Evolutionary conservation across 2,888 invertebrate species (phyloP), one percentile per base, ranked within the genome.

Genomic region (Drosophila phalerata): DNA sequence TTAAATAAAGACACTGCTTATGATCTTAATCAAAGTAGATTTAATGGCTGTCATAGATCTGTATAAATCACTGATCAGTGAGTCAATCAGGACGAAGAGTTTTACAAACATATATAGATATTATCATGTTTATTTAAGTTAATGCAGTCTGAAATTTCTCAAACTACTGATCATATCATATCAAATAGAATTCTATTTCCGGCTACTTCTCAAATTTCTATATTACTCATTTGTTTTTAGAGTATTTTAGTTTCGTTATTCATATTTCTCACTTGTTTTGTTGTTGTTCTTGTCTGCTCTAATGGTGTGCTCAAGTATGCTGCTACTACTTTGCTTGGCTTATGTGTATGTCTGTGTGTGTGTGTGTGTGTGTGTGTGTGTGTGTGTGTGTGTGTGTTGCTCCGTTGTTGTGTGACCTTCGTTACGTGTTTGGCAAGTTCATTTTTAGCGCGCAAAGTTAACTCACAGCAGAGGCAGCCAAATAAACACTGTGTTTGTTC

Each of bases 371-470:
- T 40, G 19, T 42, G 25, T 55, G 48, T 61, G 61, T 40, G 37
- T 30, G 37, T 45, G 56, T 71, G 63, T 64, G 51, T 57, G 64
- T n/a, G 40, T 55, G 69, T 64, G 56, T 34, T 57, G 38, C 40
- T 45, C 9, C 30, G 65, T 51, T 75, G 76, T 62, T 80, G 74
- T 87, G 79, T 86, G 86, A 89, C 89, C 86, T 86, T 89, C 88
- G 88, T 85, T 85, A 85, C 82, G 85, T 81, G 88, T 85, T 79
- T 88, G 88, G 80, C 80, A 86, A 86, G 86, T 89, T 88, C 88
- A 86, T 86, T 88, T 88, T 81, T 80, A 86, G 88, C 79, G 78
- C 78, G 73, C 73, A 77, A 85, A 85, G 84, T 79, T 80, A 83
- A 78, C 88, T 83, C 55, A 49, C 62, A 48, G 58, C 76, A 52